These are phyloP conservation scores for Neolamprologus falcicula DNA, from an alignment of 2,113 vertebrate genomes.

Conservation along the genomic window DNA sequence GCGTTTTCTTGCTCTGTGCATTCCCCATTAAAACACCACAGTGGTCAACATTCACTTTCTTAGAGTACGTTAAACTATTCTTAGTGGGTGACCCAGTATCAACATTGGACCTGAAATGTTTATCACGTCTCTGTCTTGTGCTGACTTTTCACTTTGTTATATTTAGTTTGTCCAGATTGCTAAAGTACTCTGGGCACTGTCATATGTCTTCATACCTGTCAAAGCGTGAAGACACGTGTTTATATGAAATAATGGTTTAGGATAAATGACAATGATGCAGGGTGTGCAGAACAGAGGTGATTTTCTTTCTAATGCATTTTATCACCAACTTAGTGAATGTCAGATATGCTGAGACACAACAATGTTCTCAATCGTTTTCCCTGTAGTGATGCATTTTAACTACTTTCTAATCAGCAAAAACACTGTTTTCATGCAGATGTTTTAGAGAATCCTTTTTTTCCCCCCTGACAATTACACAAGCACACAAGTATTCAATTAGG, in stretches of 20 bases:
- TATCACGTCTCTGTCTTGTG: neutral
- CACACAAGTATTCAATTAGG: neutral
- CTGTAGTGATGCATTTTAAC: neutral
- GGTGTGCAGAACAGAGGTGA: constrained; percentile 32
- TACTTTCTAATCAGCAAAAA: neutral
- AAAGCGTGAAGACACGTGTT: neutral
- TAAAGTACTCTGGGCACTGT: neutral
- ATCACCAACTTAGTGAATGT: constrained; percentile 51
- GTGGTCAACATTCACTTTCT: neutral
- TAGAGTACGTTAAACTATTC: neutral
- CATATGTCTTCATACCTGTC: constrained; percentile 11
- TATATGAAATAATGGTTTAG: constrained; percentile 66
- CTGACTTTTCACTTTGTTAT: constrained; percentile 11
- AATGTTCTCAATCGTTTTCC: neutral
- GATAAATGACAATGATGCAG: constrained; percentile 67
- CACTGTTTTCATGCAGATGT: neutral
- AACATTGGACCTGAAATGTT: neutral
- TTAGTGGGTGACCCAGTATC: neutral
- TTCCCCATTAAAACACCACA: neutral
- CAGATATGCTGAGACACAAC: constrained; percentile 38
- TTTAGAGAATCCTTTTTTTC: neutral
- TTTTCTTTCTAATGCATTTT: constrained; percentile 55
- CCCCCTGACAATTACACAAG: neutral
- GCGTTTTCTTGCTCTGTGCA: neutral
- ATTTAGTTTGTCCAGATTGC: neutral